Evolutionary conservation across 2,888 invertebrate genomes (phyloP), one percentile per base, ranked within the genome.

Genomic region (Chalcis sispes): DNA sequence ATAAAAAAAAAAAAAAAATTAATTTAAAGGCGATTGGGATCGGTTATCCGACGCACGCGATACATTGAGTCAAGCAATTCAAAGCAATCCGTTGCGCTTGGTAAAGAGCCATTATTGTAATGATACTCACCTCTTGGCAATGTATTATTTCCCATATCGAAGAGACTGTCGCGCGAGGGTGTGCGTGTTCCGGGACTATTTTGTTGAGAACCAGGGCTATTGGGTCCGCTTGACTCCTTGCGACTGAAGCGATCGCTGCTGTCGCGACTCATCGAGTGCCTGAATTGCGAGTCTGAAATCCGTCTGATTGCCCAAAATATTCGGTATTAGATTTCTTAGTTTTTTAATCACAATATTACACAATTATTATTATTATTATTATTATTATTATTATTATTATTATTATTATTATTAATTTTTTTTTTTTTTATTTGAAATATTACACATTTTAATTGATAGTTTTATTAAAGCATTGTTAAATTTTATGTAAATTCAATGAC

Each of bases 81-180:
- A 70, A 59, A 64, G 75, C 75, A 70, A 70, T 70, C 58, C 58
- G 58, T 70, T 70, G 40, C 27, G n/a, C 10, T 65, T 18, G 8
- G 50, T 58, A 70, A 15, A 70, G 40, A 4, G 4, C 40, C 50
- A 52, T 48, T 58, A 42, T n/a, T 40, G 3, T 32, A 8, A 23
- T 13, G 32, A 48, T 23, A 81, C 88, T 88, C 84, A 88, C 88
- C 88, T 86, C 87, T 83, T 65, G 88, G 88, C 67, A 87, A 83
- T 40, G 87, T 88, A 77, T 86, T 88, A 80, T 83, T 86, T 50
- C 88, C 87, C 75, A 84, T 83, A 56, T 88, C 88, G 70, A 87
- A 87, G 25, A 87, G 81, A 67, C 83, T 87, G 13, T 87, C 88
- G 27, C 86, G 83, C 1, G 86, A 84, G 18, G 86, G 79, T 23